Evolutionary conservation across 2,113 vertebrate genomes (phyloP).

Genomic region (Corythornis vintsioides): DNA sequence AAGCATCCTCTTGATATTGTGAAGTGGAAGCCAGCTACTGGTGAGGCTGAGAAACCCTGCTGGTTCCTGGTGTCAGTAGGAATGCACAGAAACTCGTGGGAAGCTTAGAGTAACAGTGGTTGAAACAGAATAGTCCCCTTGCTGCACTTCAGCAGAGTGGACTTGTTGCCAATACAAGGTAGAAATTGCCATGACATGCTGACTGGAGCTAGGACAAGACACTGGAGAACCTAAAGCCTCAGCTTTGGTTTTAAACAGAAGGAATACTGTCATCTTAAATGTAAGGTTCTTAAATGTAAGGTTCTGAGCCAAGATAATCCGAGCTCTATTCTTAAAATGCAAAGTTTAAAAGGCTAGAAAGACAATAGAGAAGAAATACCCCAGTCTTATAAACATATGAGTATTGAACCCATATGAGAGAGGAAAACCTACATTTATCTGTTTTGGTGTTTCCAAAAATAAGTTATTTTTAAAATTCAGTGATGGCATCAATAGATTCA

Average conservation of each 20-base stretch:
- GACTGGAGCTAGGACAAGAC: background rate
- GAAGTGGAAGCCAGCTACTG: conserved; percentile 3
- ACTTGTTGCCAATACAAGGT: background rate
- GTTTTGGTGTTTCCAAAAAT: background rate
- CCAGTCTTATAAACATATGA: background rate
- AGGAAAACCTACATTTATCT: background rate
- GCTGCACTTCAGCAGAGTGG: background rate
- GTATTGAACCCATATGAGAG: background rate
- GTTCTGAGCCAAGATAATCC: background rate
- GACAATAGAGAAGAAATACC: background rate
- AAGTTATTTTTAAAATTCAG: background rate
- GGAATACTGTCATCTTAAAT: background rate
- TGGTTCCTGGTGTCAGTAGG: background rate
- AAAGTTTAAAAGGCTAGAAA: background rate
- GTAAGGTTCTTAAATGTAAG: background rate
- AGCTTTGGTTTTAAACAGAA: background rate
- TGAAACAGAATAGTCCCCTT: conserved; percentile 49
- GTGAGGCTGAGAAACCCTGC: background rate
- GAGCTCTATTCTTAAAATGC: background rate
- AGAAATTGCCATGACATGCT: conserved; percentile 9
- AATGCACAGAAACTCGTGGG: background rate
- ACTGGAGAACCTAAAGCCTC: background rate
- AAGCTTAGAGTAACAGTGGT: conserved; percentile 7
- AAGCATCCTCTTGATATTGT: background rate
- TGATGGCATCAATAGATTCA: rapidly evolving